These are phyloP conservation scores for Rhagium mordax DNA, from an alignment of 2,888 invertebrate genomes.

Conservation along the genomic window DNA sequence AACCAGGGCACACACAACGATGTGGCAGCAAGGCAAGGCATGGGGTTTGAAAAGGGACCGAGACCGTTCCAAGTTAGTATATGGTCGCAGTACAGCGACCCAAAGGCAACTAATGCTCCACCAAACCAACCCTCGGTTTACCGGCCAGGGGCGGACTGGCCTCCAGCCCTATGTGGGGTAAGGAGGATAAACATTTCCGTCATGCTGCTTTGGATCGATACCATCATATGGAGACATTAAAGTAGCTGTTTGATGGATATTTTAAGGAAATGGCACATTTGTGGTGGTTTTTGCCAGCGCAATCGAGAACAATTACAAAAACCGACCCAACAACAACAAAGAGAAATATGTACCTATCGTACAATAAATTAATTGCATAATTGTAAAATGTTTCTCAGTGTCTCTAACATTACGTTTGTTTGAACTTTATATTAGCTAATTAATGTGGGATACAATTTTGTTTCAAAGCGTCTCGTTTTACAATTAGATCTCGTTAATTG, in stretches of 20 bases:
- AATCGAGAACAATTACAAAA: no score
- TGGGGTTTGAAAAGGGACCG: constrained; percentile 31
- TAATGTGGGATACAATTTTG: no score
- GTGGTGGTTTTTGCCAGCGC: background rate
- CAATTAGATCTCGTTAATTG: no score
- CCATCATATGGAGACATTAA: constrained; percentile 20
- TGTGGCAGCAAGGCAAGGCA: constrained; percentile 15
- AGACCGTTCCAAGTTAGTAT: constrained; percentile 5
- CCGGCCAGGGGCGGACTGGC: constrained; percentile 30
- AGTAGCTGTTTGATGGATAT: background rate
- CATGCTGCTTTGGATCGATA: constrained; percentile 24
- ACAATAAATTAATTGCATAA: no score
- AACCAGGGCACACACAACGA: constrained; percentile 15
- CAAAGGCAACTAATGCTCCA: constrained; percentile 32
- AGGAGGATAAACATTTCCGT: constrained; percentile 22
- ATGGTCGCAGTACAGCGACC: constrained; percentile 33
- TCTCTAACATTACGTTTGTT: no score
- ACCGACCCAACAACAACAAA: no score
- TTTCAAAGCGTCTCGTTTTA: no score
- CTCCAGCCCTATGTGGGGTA: constrained; percentile 8
- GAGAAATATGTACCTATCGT: no score
- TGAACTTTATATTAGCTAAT: no score
- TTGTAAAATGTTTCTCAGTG: no score
- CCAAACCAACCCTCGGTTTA: constrained; percentile 30
- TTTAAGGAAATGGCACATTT: background rate